Evolutionary conservation across 1,140 invertebrate genomes (phyloP), one percentile per base, ranked within the genome.

Genomic region (Euura saliciscinereae): DNA sequence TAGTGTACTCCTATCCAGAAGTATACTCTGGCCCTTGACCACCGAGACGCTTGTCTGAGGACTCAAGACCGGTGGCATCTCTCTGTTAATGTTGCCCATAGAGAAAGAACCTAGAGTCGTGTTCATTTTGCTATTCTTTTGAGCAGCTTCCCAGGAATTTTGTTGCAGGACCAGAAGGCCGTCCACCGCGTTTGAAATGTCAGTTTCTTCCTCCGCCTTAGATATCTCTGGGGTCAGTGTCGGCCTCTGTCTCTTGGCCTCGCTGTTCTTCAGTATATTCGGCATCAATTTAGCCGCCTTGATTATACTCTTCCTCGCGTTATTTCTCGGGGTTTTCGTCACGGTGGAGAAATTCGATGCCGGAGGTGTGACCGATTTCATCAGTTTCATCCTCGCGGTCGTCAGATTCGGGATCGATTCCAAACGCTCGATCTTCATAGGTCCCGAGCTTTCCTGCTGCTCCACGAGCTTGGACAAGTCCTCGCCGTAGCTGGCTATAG

Each of bases 231-330:
- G 8, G 8, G 51, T 59, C 13, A 11, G 10, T 59, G 13, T 59
- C 8, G 51, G 6, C 13, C 8, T 4, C 13, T 3, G 51, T n/a
- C 51, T 59, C 6, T 59, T 59, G 3, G 51, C 6, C 8, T 8
- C 51, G 3, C 2, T 11, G 4, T 73, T 75, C 8, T 78, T 77
- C 43, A 78, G 51, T 0, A 83, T 13, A 4, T 8, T n/a, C 0
- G 51, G 51, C 43, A 72, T 82, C 1, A 85, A 66, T 28, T 77
- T 82, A 1, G 85, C 76, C 0, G 81, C 80, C 71, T 82, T 80
- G 43, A 85, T 66, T 0, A 85, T 71, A 65, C 75, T 68, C 11
- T 79, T 82, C 43, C 73, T 75, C 0, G 51, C 4, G 28, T 75
- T 79, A 73, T 43, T 78, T 7, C 65, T 44, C 45, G 76, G 1